phyloP scores from a whole-genome alignment of 1,140 invertebrate species.

The Pseudomyrmex pallidus region DNA sequence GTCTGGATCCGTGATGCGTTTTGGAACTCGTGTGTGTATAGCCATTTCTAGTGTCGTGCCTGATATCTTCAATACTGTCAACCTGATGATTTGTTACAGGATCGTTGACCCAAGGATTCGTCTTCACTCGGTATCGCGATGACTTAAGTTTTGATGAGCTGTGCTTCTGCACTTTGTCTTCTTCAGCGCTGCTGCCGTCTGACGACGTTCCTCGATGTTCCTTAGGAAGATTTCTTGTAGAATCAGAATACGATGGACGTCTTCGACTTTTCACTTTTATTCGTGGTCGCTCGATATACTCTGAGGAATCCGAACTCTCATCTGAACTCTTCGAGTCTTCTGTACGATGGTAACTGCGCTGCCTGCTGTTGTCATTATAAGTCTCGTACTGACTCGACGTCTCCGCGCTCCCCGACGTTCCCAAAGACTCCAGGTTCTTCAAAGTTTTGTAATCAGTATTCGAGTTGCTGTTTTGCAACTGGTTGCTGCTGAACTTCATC shows the following conservation, averaged over 20 bases:
- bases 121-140: constrained; percentile 71
- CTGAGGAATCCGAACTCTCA: constrained; percentile 78
- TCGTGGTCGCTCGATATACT: constrained; percentile 77
- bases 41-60: constrained; percentile 20
- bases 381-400: constrained; percentile 46
- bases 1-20: constrained; percentile 4
- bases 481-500: constrained; percentile 60
- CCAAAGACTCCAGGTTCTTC: constrained; percentile 24
- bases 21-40: constrained; percentile 53
- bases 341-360: constrained; percentile 73
- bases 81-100: constrained; percentile 68
- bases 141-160: constrained; percentile 72
- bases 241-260: constrained; percentile 71
- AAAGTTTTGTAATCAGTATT: constrained; percentile 34
- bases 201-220: constrained; percentile 74
- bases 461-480: neutral
- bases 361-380: constrained; percentile 58
- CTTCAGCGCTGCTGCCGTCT: constrained; percentile 65
- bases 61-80: constrained; percentile 71
- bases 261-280: constrained; percentile 75
- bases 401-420: neutral
- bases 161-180: constrained; percentile 52
- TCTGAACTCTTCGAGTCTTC: constrained; percentile 77
- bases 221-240: constrained; percentile 76
- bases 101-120: constrained; percentile 74